A percentile compares a stretch with the other conserved stretches of the same genome.
Evolutionary conservation across 2,888 invertebrate species (phyloP).

Genomic region (Calameuta pallipes): DNA sequence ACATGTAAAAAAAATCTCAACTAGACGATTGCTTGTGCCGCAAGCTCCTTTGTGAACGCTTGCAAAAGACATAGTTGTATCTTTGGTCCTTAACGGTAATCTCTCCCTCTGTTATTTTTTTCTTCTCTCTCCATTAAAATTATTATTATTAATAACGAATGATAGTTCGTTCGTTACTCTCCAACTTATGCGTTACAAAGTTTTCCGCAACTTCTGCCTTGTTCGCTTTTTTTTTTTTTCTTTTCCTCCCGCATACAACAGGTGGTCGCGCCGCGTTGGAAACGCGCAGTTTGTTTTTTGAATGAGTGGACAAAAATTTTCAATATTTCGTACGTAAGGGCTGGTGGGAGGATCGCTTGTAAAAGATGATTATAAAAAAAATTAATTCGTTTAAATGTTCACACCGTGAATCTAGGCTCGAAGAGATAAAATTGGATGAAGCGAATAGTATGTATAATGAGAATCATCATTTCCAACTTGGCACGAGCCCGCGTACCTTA

Average conservation of each 20-base stretch:
- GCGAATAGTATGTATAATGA: background rate
- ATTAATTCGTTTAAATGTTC: no score
- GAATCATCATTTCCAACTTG: background rate
- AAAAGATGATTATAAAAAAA: background rate
- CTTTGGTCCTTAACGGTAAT: constrained; percentile 63
- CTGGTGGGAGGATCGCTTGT: background rate
- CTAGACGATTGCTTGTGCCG: constrained; percentile 43
- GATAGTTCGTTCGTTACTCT: background rate
- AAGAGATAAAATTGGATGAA: background rate
- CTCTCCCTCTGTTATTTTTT: background rate
- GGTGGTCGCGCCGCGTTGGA: background rate
- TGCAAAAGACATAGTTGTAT: constrained; percentile 53
- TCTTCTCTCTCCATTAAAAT: background rate
- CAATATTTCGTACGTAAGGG: background rate
- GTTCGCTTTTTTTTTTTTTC: background rate
- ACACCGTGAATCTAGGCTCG: no score
- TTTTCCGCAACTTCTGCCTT: background rate
- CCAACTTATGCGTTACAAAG: background rate
- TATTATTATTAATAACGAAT: constrained; percentile 21
- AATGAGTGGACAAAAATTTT: background rate
- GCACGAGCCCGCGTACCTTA: background rate
- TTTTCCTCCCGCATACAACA: background rate
- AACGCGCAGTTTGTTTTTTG: background rate
- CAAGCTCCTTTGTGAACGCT: constrained; percentile 47
- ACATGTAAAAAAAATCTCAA: constrained; percentile 39